Evolutionary conservation across 2,797 vertebrate species (phyloP).

Genomic region (Tragelaphus eurycerus): DNA sequence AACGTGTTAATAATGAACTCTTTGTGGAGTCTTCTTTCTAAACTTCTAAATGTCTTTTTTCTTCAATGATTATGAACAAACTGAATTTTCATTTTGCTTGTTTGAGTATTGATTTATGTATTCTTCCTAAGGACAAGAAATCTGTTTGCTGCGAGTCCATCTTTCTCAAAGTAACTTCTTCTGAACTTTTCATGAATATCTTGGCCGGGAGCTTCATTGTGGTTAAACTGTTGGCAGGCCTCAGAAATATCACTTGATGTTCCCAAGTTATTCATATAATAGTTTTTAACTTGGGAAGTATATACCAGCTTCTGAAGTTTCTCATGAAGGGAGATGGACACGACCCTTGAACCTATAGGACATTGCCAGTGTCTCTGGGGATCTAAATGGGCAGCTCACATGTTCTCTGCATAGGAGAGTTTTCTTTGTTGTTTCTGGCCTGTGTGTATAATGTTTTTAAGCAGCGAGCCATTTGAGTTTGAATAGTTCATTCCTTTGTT

Average conservation of each 20-base stretch:
- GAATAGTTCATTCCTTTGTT: slow-evolving; percentile 82
- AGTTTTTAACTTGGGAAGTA: slow-evolving; percentile 34
- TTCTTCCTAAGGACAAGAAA: slow-evolving; percentile 55
- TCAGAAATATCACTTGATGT: slow-evolving; percentile 27
- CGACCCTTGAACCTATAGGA: slow-evolving; percentile 31
- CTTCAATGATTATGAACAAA: background rate
- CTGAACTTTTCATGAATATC: slow-evolving; percentile 43
- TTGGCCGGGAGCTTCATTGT: slow-evolving; percentile 35
- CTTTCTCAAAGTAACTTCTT: slow-evolving; percentile 37
- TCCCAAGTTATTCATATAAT: slow-evolving; percentile 68
- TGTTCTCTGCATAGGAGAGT: slow-evolving; percentile 63
- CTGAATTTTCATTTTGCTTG: slow-evolving; percentile 22
- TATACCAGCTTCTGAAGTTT: slow-evolving; percentile 51
- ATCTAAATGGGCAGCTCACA: slow-evolving; percentile 46
- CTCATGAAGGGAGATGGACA: background rate
- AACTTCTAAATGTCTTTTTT: slow-evolving; percentile 28
- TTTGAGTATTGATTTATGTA: slow-evolving; percentile 52
- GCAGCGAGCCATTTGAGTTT: slow-evolving; percentile 74
- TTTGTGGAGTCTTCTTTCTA: slow-evolving; percentile 13
- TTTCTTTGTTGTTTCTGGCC: slow-evolving; percentile 79
- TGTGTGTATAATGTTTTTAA: slow-evolving; percentile 68
- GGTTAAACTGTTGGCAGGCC: slow-evolving; percentile 58
- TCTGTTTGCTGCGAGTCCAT: slow-evolving; percentile 16
- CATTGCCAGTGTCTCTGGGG: background rate
- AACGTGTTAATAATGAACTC: slow-evolving; percentile 43